Evolutionary conservation across 2,888 invertebrate genomes (phyloP), one percentile per base, ranked within the genome.

Genomic region (Hoplodrina blanda): DNA sequence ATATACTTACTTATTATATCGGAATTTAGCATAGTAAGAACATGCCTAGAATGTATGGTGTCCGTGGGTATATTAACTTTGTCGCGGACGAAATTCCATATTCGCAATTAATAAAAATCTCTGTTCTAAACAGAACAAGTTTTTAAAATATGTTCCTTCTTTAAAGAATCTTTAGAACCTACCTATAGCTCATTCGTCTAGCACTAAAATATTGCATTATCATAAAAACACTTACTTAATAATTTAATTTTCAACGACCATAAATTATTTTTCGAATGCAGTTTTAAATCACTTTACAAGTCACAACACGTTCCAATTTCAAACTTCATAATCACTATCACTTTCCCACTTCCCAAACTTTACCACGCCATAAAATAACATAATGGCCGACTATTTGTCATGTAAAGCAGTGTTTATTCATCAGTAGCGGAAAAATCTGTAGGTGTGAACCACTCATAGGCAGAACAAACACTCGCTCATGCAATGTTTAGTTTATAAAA

Each of bases 401-500:
- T 87, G 85, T 83, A 82, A 87, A 86, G 79, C 65, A 63, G 53
- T 85, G 73, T 88, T 86, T 86, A 81, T 85, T 81, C 79, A 80
- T 74, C 75, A 79, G 79, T 83, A 82, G 80, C 78, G 80, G 80
- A 80, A 87, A 86, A 84, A 81, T 80, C 80, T 73, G 81, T 85
- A 87, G 88, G 89, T 87, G 88, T 84, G 86, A 87, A 84, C 78
- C 83, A 84, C 89, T 88, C 73, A 69, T 79, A 63, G 64, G 60
- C 68, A 82, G 71, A 81, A 74, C 85, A 89, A 90, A 89, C 85
- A 89, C 85, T 86, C 75, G 76, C 80, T 69, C 80, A 80, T 83
- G 84, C 85, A 81, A 85, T 85, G 88, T 88, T 89, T 85, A 76
- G 79, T 87, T 89, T 86, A 85, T 85, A 88, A 89, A 85, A 84